Evolutionary conservation across 2,888 invertebrate genomes (phyloP), one percentile per base, ranked within the genome.

Genomic region (Helobdella robusta): DNA sequence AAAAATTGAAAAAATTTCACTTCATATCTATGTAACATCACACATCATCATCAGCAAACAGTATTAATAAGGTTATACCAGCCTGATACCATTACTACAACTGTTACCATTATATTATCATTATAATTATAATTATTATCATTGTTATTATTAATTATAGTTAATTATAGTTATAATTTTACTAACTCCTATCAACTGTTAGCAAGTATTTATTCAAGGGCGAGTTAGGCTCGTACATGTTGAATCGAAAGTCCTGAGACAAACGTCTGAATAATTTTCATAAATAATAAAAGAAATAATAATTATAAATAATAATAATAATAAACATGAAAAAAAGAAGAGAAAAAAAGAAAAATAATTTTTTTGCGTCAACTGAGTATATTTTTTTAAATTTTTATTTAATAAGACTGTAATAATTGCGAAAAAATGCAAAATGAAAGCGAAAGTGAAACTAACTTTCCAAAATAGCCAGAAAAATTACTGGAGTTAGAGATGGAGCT

Each of bases 161-260:
- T n/a, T n/a, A n/a, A n/a, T n/a, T n/a, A n/a, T n/a, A n/a, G n/a
- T n/a, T n/a, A n/a, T n/a, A n/a, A n/a, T n/a, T n/a, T n/a, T n/a
- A 61, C 48, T 11, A 18, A 48, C 54, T 23, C 54, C 35, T 50
- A 52, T 63, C 35, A 30, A 63, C 52, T 28, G n/a, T 35, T 32
- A 63, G 63, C 23, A 50, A 35, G 52, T 63, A 63, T 23, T 52
- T 63, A 52, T 63, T 63, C 34, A 50, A 35, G 11, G 63, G 63
- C 23, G 50, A 52, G n/a, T 50, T 34, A 4, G 63, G 52, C 52
- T 63, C 63, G 34, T 63, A 63, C 6, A 50, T 34, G 0, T 34
- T n/a, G 32, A 50, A 63, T 35, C 63, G 50, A 23, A 63, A 50
- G 63, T 63, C 63, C 25, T 48, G 48, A 34, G 63, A 63, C n/a